phyloP scores from a whole-genome alignment of 2,888 invertebrate species.

The Rhamphomyia laevipes region DNA sequence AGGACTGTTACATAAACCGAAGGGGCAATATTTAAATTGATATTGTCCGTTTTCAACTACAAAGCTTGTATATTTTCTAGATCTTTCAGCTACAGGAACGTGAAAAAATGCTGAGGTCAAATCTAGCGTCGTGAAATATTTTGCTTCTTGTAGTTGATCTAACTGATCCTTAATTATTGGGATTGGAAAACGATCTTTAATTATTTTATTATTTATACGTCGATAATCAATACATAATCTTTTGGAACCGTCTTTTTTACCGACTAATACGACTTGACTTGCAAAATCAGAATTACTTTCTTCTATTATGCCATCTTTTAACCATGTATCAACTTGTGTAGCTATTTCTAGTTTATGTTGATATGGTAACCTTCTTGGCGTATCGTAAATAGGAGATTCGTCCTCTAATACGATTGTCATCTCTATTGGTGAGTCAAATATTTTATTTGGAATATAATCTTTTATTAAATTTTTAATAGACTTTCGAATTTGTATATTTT shows the following conservation, averaged over 20 bases:
- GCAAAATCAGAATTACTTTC: constrained; percentile 7
- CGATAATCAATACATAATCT: constrained; percentile 8
- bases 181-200: constrained; percentile 7
- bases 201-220: constrained; percentile 7
- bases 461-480: neutral
- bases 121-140: constrained; percentile 11
- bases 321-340: constrained; percentile 1
- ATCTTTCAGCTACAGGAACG: constrained; percentile 10
- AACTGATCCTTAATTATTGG: constrained; percentile 3
- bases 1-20: constrained; percentile 13
- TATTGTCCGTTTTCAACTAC: constrained; percentile 12
- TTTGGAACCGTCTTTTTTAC: constrained; percentile 9
- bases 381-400: constrained; percentile 2
- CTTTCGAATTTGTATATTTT: neutral
- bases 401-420: constrained; percentile 4
- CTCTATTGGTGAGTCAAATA: constrained; percentile 2
- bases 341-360: neutral
- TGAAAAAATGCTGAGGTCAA: constrained; percentile 15
- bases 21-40: constrained; percentile 14
- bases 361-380: neutral
- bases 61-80: too few species aligned
- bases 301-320: constrained; percentile 3
- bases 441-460: neutral
- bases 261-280: constrained; percentile 7
- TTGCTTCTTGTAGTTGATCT: constrained; percentile 8